Evolutionary conservation across 2,888 invertebrate genomes (phyloP), one percentile per base, ranked within the genome.

Genomic region (Hydriomena furcata): DNA sequence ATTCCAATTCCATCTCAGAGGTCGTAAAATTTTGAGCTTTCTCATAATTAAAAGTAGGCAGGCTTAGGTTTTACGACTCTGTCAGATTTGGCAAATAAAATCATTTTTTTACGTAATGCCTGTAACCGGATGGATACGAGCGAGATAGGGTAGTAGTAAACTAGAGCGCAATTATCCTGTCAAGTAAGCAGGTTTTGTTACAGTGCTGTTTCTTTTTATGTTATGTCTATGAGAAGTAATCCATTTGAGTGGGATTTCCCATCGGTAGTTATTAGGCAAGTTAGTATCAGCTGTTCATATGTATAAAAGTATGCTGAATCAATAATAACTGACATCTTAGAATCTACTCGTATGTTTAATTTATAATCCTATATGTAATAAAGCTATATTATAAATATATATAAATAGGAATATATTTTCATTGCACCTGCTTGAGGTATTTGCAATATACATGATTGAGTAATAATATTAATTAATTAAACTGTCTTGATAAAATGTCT

Each of bases 1-100:
- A 12, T 10, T 7, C 24, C 44, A 40, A 30, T 40, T 17, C 37
- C 41, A 42, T 37, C 46, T 37, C 31, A 21, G 32, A 28, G 12
- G 38, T 36, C 50, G 51, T 51, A 48, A 46, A 55, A 28, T 48
- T 42, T 37, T 32, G 17, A 52, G 52, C 52, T 46, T 21, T 52
- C 37, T 37, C 36, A 42, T 46, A 37, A 42, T 52, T 46, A 52
- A 46, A 46, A 32, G 46, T 45, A 49, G 37, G 37, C 32, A 32
- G 42, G 42, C 37, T 46, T 42, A 42, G 27, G 17, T 42, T 52
- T 52, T 46, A 52, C 27, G 46, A 24, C 32, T 30, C 51, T 37
- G 52, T 46, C 52, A 52, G 46, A 52, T 52, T 46, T 52, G 46
- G 42, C 52, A 46, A 46, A 46, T 52, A 42, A 52, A 42, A 52